Base-by-base conservation (phyloP, 2,797 vertebrate genomes). In the Enteromius paludinosus region DNA sequence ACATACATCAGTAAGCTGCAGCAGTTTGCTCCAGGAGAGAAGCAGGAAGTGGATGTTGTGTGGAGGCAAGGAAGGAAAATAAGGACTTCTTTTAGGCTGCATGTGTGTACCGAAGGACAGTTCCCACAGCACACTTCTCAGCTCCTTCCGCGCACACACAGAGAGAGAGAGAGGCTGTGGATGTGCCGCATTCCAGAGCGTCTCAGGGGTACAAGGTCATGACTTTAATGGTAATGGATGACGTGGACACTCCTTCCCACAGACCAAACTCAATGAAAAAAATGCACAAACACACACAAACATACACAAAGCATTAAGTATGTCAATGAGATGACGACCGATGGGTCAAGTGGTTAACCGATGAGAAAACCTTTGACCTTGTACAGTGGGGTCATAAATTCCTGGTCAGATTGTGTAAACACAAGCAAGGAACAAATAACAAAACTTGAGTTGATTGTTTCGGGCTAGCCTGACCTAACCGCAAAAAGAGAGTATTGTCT, bases 401-500 rank as follows among this genome's bases (percentile, higher is more conserved):
- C 59, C 43, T 76, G 70, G 62, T 82, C 59, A 82, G 59, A 73
- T 45, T 41, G 33, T 80, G 69, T 81, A 83, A 85, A 84, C 70
- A 85, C 84, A 76, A 83, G 78, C 9, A 35, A 47, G 49, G 87
- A 81, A 85, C 81, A 85, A 86, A 88, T 86, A 88, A 83, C 83
- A 86, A 78, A 69, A 62, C 65, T 68, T 30, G 28, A 66, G 49
- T 83, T 78, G 82, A 83, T 83, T 82, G 66, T 82, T 84, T 86
- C 69, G 79, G 79, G 68, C 69, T 79, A 74, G 78, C 78, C 45
- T 79, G 70, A 75, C 41, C 33, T 17, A 66, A 83, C 81, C 85
- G 79, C 83, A 81, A 69, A 69, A 69, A 54, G 59, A 64, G 84
- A 61, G 59, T 64, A 83, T 84, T 30, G 11, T 12, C 43, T 79